phyloP scores from a whole-genome alignment of 2,113 vertebrate genomes.

The Mixornis gularis region DNA sequence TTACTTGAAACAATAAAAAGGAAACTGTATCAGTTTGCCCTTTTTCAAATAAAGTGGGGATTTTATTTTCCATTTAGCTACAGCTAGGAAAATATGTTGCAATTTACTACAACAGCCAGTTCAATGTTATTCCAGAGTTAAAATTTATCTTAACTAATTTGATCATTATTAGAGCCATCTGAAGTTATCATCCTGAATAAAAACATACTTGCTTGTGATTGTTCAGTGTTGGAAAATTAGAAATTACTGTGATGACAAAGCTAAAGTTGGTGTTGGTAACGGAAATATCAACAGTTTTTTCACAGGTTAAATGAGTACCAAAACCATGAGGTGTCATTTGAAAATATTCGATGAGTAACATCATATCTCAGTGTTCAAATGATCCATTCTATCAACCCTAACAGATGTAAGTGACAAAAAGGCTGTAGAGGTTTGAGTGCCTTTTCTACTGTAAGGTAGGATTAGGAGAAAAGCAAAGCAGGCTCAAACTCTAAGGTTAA shows the following conservation, averaged over 20 bases:
- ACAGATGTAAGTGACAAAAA: not conserved
- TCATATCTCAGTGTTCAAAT: not conserved
- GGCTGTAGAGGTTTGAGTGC: too few species aligned
- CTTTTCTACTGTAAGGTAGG: too few species aligned
- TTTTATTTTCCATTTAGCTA: not conserved
- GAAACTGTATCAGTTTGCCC: not conserved
- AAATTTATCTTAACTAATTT: not conserved
- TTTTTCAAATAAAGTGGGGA: not conserved
- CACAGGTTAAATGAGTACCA: not conserved
- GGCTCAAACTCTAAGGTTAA: too few species aligned
- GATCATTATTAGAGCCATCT: not conserved
- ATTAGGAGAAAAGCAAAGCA: too few species aligned
- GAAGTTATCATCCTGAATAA: not conserved
- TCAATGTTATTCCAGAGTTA: not conserved
- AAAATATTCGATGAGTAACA: not conserved
- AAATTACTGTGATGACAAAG: not conserved
- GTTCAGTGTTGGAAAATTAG: not conserved
- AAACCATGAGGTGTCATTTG: not conserved
- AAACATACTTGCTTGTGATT: not conserved
- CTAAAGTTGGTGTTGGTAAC: not conserved
- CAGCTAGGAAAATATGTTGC: not conserved
- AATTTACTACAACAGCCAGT: not conserved
- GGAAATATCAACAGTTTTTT: not conserved
- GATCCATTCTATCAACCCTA: not conserved
- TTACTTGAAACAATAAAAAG: not conserved